Base-by-base conservation (phyloP, 2,888 invertebrate genomes). In the Physocephala rufipes region DNA sequence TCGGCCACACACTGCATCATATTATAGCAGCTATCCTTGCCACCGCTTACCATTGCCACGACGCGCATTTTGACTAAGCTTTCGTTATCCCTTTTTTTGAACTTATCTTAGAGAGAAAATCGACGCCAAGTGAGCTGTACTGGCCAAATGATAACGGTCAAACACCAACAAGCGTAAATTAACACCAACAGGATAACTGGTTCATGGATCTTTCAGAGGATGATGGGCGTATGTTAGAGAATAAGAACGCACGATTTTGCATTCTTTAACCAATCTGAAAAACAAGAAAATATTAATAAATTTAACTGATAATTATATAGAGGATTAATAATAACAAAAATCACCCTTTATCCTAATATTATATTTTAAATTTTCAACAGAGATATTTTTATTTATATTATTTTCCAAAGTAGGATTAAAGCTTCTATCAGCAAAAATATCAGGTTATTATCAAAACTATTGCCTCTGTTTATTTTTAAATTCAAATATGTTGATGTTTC, bases 1-100 rank as follows among this genome's bases (percentile, higher is more conserved):
- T 96, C 95, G 78, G 93, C 93, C 77, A 96, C 91, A 88, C 97
- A 98, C 89, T 97, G 95, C 93, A 99, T 93, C 94, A 99, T 94
- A 86, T 98, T 99, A 88, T 95, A 99, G 88, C 96, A 97, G 88
- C 98, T 99, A 88, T 99, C 99, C 88, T 99, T 99, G 79, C 99
- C 99, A 79, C 99, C 99, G 88, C 98, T 99, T 78, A 96, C 90
- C 87, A 96, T 89, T 75, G 94, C 95, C 79, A 95, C 94, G 78
- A 94, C 93, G 88, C 90, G 93, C 95, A 95, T 95, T 84, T 88
- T 82, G 67, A 67, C 21, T 49, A n/a, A 51, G 4, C 21, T 13
- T 9, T 9, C 21, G 28, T 21, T 13, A 28, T 9, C 7, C 47
- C 16, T 1, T 24, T 53, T 47, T n/a, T n/a, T 16, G 28, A 26